Percentiles rank a stretch among this genome's conserved stretches.
Evolutionary conservation across 2,113 vertebrate genomes (phyloP).

Genomic region (Enhydra lutris): DNA sequence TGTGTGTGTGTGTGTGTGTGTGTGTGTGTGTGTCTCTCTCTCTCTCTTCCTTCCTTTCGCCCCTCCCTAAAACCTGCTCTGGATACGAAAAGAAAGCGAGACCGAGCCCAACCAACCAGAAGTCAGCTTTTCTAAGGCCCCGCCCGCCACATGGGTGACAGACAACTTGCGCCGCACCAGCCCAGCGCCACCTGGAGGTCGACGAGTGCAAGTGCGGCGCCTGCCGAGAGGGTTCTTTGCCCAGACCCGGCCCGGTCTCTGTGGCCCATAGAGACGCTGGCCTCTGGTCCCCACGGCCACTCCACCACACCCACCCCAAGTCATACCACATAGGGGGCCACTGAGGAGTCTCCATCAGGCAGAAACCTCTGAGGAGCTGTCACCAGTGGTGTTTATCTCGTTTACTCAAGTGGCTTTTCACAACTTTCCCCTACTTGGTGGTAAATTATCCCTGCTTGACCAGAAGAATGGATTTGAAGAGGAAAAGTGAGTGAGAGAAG

Average conservation of each 20-base stretch:
- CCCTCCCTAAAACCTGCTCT: background rate
- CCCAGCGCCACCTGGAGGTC: conserved; percentile 51
- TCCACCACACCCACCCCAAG: background rate
- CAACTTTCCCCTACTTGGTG: background rate
- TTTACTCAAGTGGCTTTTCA: background rate
- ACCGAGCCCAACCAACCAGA: conserved; percentile 16
- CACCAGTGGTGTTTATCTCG: background rate
- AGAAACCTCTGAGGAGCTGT: background rate
- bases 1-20: too few relatives aligned
- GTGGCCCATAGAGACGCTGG: background rate
- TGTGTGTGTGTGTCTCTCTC: too few relatives aligned
- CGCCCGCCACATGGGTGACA: background rate
- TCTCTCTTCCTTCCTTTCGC: background rate
- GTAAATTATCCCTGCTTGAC: background rate
- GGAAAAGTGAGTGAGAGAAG: background rate
- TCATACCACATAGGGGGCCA: too few relatives aligned
- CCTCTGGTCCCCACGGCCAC: background rate
- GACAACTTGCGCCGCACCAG: background rate
- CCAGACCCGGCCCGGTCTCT: background rate
- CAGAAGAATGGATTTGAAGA: background rate
- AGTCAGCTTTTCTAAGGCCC: background rate
- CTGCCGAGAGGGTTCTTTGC: background rate
- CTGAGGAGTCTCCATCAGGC: background rate
- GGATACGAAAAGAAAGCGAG: background rate
- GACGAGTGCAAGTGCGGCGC: background rate